phyloP scores from a whole-genome alignment of 30 jellyfish, hydroid and myxozoan species.

The Nemopilema nomurai region DNA sequence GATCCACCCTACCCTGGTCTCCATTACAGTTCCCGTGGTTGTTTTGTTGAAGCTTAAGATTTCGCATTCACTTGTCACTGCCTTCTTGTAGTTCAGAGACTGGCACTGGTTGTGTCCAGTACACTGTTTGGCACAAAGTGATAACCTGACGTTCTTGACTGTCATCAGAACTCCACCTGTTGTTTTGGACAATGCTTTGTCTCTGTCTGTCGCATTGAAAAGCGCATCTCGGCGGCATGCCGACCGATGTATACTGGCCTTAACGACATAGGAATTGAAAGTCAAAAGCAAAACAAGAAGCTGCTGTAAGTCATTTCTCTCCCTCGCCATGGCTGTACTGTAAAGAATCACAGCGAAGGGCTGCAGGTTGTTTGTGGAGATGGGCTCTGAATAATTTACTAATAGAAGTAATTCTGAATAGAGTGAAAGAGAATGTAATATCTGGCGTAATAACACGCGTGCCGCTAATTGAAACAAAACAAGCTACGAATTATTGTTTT shows the following conservation, averaged over 20 bases:
- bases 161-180: neutral
- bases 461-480: too few relatives aligned
- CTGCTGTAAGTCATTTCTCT: neutral
- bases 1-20: constrained; percentile 26
- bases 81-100: constrained; percentile 33
- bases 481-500: too few relatives aligned
- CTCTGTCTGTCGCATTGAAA: constrained; percentile 28
- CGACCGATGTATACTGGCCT: neutral
- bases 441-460: too few relatives aligned
- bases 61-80: constrained; percentile 9
- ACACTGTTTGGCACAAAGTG: constrained; percentile 29
- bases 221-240: constrained; percentile 36
- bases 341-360: neutral
- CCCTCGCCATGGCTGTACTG: neutral
- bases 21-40: neutral
- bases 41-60: constrained; percentile 14
- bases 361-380: neutral
- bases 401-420: too few relatives aligned
- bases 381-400: too few relatives aligned
- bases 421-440: neutral
- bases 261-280: neutral
- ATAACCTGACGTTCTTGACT: neutral
- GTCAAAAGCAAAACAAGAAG: neutral
- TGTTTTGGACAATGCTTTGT: neutral
- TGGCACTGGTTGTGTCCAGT: constrained; percentile 7